Percentiles rank a stretch among this genome's conserved stretches.
phyloP scores from a whole-genome alignment of 2,888 invertebrate species.

The Oscheius sp. region DNA sequence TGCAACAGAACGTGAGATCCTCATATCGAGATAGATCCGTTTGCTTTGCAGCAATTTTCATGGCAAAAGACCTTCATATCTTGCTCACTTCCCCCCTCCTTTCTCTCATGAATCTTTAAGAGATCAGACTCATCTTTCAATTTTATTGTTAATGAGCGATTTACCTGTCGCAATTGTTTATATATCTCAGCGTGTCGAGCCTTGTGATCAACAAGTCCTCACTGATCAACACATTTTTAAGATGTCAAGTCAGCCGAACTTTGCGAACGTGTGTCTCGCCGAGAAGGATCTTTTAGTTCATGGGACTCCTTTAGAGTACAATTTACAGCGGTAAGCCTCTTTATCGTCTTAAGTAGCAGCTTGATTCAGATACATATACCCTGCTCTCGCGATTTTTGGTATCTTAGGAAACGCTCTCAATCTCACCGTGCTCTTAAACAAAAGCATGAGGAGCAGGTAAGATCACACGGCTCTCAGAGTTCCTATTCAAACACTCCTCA shows the following conservation, averaged over 20 bases:
- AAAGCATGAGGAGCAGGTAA: constrained; percentile 61
- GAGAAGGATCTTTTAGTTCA: constrained; percentile 64
- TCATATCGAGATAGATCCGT: too few species aligned
- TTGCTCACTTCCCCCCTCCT: neutral
- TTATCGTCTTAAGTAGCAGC: neutral
- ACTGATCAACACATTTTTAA: constrained; percentile 5
- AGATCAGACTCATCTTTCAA: too few species aligned
- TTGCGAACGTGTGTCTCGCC: constrained; percentile 64
- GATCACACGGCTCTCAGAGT: constrained; percentile 14
- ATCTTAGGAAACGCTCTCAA: constrained; percentile 71
- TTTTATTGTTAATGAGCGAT: too few species aligned
- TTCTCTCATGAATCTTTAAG: neutral
- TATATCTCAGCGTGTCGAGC: neutral
- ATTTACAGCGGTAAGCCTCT: constrained; percentile 54
- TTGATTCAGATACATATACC: constrained; percentile 67
- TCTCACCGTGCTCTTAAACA: constrained; percentile 69
- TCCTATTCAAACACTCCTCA: constrained; percentile 22
- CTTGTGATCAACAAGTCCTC: constrained; percentile 11
- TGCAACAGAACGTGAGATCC: too few species aligned
- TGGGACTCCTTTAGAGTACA: constrained; percentile 60
- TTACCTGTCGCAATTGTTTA: too few species aligned
- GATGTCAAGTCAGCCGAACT: constrained; percentile 49
- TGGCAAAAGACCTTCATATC: too few species aligned
- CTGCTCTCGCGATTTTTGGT: constrained; percentile 68
- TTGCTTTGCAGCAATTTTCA: too few species aligned